Percentiles rank a stretch among this genome's conserved stretches.
phyloP scores from a whole-genome alignment of 2,113 vertebrate species.

The Manacus vitellinus region DNA sequence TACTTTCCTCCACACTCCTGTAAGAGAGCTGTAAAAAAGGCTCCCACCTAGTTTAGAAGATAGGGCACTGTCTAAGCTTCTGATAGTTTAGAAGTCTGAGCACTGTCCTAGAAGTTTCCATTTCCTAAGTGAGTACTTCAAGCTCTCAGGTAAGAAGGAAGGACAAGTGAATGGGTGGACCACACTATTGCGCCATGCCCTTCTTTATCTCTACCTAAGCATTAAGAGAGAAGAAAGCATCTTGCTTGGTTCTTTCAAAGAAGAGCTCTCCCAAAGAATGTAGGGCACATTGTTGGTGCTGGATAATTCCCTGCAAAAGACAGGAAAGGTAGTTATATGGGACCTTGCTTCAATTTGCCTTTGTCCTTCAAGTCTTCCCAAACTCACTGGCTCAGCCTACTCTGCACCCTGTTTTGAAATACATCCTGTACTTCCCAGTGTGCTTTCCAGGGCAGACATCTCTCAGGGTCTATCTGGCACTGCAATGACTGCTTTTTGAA shows the following conservation, averaged over 20 bases:
- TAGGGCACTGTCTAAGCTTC: not conserved
- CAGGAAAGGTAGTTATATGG: not conserved
- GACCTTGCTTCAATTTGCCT: not conserved
- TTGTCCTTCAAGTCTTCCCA: not conserved
- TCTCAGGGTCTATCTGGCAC: not conserved
- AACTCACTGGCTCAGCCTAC: not conserved
- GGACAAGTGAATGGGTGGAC: not conserved
- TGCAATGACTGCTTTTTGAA: not conserved
- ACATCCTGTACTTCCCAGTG: not conserved
- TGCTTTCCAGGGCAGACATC: not conserved
- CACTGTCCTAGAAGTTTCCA: not conserved
- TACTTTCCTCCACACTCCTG: accelerated
- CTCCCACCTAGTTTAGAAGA: not conserved
- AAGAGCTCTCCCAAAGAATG: not conserved
- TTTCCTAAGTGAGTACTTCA: not conserved
- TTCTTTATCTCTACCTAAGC: not conserved
- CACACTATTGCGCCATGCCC: not conserved
- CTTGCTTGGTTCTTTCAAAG: not conserved
- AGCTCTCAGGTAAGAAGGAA: not conserved
- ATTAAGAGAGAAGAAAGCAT: not conserved
- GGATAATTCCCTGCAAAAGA: not conserved
- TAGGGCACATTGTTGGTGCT: not conserved
- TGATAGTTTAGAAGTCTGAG: not conserved
- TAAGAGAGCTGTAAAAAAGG: not conserved
- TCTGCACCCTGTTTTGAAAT: not conserved